phyloP scores from a whole-genome alignment of 53 echinoderm and acorn worm species.

The Paracentrotus lividus region DNA sequence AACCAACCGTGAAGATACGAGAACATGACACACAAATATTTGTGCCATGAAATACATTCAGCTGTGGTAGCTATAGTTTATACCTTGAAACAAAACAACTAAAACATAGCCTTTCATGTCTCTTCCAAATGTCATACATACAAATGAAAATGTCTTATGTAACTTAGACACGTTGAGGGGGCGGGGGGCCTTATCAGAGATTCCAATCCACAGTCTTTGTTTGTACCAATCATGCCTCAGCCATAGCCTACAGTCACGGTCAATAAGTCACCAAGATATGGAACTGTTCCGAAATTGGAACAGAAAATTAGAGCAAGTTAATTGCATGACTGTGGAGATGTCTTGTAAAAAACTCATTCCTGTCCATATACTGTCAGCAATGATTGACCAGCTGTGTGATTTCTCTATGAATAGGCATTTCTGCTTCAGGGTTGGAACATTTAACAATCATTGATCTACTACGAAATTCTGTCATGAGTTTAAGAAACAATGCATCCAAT shows the following conservation, averaged over 20 bases:
- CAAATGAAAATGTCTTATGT: too few species aligned
- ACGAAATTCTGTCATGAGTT: neutral
- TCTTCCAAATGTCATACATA: too few species aligned
- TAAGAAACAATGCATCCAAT: neutral
- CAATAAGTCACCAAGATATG: conserved; percentile 46
- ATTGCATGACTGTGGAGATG: conserved; percentile 47
- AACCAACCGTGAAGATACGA: too few species aligned
- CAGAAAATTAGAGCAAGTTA: conserved; percentile 59
- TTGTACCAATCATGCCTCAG: conserved; percentile 4
- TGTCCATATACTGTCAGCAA: neutral
- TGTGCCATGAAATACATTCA: too few species aligned
- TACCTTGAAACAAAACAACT: neutral
- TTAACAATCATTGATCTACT: neutral
- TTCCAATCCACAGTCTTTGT: neutral
- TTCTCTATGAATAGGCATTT: conserved; percentile 23
- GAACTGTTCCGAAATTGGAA: conserved; percentile 56
- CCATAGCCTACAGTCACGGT: conserved; percentile 30
- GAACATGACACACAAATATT: too few species aligned
- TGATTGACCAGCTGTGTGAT: conserved; percentile 11
- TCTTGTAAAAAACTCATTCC: conserved; percentile 35
- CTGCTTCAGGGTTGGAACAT: neutral
- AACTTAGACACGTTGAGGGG: too few species aligned
- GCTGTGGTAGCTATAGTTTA: neutral
- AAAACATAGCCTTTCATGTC: neutral
- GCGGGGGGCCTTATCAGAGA: neutral